phyloP scores from a whole-genome alignment of 2,797 vertebrate species.

The Sparus aurata region DNA sequence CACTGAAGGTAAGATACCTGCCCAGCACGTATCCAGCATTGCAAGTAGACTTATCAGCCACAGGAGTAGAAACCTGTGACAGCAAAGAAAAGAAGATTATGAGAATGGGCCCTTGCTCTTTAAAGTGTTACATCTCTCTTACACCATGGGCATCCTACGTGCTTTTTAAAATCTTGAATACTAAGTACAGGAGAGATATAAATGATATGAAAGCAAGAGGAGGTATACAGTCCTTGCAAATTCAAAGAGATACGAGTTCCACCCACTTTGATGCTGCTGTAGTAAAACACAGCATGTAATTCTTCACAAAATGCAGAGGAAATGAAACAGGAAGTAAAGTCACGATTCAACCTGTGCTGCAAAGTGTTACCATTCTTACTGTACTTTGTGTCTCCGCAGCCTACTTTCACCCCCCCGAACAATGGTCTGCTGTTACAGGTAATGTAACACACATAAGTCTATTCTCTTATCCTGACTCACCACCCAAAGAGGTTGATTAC shows the following conservation, averaged over 20 bases:
- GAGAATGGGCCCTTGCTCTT: not conserved
- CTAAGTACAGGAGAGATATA: not conserved
- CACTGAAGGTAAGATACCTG: conserved; percentile 65
- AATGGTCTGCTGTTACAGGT: conserved; percentile 41
- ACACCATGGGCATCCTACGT: not conserved
- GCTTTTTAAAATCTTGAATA: not conserved
- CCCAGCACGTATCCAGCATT: conserved; percentile 62
- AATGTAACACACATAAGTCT: conserved; percentile 17
- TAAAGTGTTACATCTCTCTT: not conserved
- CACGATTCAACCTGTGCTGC: conserved; percentile 31
- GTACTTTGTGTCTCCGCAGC: conserved; percentile 32
- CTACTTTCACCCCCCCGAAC: conserved; percentile 51
- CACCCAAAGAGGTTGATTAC: conserved; percentile 10
- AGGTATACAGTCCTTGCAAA: not conserved
- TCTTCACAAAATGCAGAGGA: not conserved
- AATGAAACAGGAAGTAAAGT: conserved; percentile 25
- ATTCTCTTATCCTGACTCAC: conserved; percentile 21
- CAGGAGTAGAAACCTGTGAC: conserved; percentile 74
- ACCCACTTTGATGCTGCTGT: not conserved
- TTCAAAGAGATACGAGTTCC: not conserved
- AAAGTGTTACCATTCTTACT: conserved; percentile 23
- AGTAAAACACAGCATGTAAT: not conserved
- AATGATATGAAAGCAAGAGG: not conserved
- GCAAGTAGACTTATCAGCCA: conserved; percentile 72
- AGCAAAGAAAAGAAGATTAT: conserved; percentile 27